These are phyloP conservation scores for Drosophila repletoides DNA, from an alignment of 1,140 invertebrate species.

Conservation along the genomic window DNA sequence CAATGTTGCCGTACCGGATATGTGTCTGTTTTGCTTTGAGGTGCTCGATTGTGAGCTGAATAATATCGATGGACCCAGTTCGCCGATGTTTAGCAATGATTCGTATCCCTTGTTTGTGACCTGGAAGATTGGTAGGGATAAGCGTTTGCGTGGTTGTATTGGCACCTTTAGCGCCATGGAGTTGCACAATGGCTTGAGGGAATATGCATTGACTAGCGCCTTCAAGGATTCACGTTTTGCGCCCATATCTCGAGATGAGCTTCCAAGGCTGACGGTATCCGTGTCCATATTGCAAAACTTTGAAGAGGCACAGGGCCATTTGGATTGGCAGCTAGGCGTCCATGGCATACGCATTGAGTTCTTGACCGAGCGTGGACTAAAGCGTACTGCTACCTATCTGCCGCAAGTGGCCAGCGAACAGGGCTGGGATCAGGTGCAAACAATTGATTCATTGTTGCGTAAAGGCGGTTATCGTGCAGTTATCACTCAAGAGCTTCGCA, in stretches of 20 bases:
- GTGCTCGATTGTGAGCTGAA: constrained; percentile 97
- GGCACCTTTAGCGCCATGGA: constrained; percentile 98
- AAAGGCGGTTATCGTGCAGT: constrained; percentile 98
- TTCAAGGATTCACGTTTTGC: constrained; percentile 98
- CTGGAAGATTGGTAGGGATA: constrained; percentile 98
- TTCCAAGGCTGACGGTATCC: constrained; percentile 95
- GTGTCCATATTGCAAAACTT: constrained; percentile 96
- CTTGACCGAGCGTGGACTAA: constrained; percentile 95
- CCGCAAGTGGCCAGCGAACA: constrained; percentile 98
- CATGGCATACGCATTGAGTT: constrained; percentile 99
- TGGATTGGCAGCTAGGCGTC: constrained; percentile 98
- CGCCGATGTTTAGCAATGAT: constrained; percentile 96
- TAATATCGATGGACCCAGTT: constrained; percentile 94
- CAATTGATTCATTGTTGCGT: constrained; percentile 97
- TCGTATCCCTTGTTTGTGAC: constrained; percentile 98
- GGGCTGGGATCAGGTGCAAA: constrained; percentile 98
- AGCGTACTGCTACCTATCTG: constrained; percentile 98
- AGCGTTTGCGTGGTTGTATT: constrained; percentile 95
- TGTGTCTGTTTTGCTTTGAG: constrained; percentile 99
- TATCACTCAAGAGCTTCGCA: constrained; percentile 93
- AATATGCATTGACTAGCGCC: constrained; percentile 99
- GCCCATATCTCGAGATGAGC: constrained; percentile 96
- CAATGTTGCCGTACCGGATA: constrained; percentile 94
- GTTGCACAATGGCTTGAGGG: constrained; percentile 89
- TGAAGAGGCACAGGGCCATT: constrained; percentile 96